Evolutionary conservation across 2,888 invertebrate genomes (phyloP), one percentile per base, ranked within the genome.

Genomic region (Carterocephalus palaemon): DNA sequence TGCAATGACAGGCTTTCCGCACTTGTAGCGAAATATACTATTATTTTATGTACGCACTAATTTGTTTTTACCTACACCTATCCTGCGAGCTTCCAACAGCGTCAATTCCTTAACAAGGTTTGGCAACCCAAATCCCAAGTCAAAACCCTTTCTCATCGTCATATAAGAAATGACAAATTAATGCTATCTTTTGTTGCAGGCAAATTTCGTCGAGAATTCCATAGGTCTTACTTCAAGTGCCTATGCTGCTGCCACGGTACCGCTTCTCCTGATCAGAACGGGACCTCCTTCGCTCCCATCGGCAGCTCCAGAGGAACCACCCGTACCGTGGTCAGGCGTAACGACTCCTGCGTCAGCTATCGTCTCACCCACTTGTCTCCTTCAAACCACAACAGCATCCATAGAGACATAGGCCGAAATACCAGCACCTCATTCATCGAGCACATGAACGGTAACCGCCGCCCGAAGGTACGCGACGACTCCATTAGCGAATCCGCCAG

Each of bases 151-250:
- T n/a, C n/a, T n/a, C n/a, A n/a, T n/a, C n/a, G n/a, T n/a, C n/a
- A n/a, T n/a, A n/a, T n/a, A n/a, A n/a, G n/a, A n/a, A n/a, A n/a
- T n/a, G n/a, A n/a, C n/a, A n/a, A n/a, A 31, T 23, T 37, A 45
- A 37, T 17, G 5, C 1, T 37, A 3, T 24, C 17, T 16, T 36
- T 60, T 83, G 81, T 89, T 89, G 4, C 89, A 92, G 93, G 92
- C 47, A 92, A 92, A 83, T 92, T 92, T 70, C 90, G 92, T 4
- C 88, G 90, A 52, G 92, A 92, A 66, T 92, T 92, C 70, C 89
- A 89, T 56, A 89, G 91, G 54, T 91, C 92, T 1, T 90, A 92
- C 72, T 91, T 90, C 70, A 90, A 90, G 62, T 91, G 91, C 52
- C 75, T 88, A 52, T 88, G 88, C 59, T 84, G 86, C 58, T 84